Base-by-base conservation (phyloP, 2,113 vertebrate species). In the Colinus virginianus region DNA sequence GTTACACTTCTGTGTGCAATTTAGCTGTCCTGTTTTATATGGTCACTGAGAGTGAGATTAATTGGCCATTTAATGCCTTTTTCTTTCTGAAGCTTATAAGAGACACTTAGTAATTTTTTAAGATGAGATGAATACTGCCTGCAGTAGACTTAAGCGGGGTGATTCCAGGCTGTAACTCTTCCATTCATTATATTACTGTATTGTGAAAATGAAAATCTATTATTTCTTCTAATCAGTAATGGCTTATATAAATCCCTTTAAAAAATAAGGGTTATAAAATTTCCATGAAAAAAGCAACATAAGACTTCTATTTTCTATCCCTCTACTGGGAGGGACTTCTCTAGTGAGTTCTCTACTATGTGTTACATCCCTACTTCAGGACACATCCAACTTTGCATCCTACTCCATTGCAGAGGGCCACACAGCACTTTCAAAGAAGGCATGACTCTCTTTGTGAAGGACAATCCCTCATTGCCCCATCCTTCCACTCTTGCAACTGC, bases 391-490 rank as follows among this genome's bases (percentile, higher is more conserved):
- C 13, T 53, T n/a, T 17, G 69, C 42, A 77, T 36, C 36, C 36
- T 69, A 36, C 15, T 55, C 28, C 10, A 12, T 23, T 79, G 38
- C 67, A 68, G 45, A 28, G 32, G 49, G 43, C 51, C 77, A 28
- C 9, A 36, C 55, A 83, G 67, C 84, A 89, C 38, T 48, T 26
- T 64, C 78, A 95, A 87, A 94, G 70, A 48, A 84, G 74, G 77
- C 32, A 78, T 28, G 25, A 69, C 9, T 7, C 26, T 55, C 46
- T 30, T 8, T 22, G 7, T 16, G 23, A 43, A 11, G 36, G 49
- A 77, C 78, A 83, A 63, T 38, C 71, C 25, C 63, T 83, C 32
- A 66, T 46, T 53, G 38, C 25, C 45, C 36, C 67, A 91, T 53
- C 62, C 90, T 82, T 78, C 36, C n/a, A 58, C 78, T 32, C 86